Evolutionary conservation across 1,140 invertebrate genomes (phyloP).

Genomic region (Palaemon carinicauda): DNA sequence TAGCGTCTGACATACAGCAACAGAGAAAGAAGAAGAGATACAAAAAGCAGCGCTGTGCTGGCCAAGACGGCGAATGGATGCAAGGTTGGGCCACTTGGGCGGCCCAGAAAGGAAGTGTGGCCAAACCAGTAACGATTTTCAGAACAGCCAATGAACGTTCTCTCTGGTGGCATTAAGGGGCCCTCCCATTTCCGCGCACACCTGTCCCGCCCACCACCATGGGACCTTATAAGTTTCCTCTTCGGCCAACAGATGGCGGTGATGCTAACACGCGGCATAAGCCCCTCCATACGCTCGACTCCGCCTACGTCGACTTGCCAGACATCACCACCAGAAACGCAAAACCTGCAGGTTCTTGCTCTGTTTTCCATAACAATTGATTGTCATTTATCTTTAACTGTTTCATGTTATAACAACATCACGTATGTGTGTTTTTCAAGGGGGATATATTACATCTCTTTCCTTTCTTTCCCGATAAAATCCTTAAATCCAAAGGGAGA

Average conservation of each 20-base stretch:
- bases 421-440: too few species aligned
- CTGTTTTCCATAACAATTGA: slow-evolving; percentile 12
- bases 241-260: slow-evolving; percentile 53
- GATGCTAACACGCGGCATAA: slow-evolving; percentile 51
- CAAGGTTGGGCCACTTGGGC: slow-evolving; percentile 30
- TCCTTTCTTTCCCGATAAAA: too few species aligned
- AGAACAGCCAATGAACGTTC: slow-evolving; percentile 49
- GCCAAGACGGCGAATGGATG: slow-evolving; percentile 29
- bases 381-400: slow-evolving; percentile 42
- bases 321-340: not conserved
- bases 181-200: slow-evolving; percentile 14
- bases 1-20: slow-evolving; percentile 45
- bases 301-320: slow-evolving; percentile 6
- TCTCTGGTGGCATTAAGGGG: slow-evolving; percentile 32
- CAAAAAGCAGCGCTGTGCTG: slow-evolving; percentile 27
- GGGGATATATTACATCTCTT: too few species aligned
- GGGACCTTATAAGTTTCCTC: slow-evolving; percentile 31
- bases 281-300: not conserved
- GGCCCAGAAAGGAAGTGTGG: slow-evolving; percentile 46
- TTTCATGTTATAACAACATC: slow-evolving; percentile 12
- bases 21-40: slow-evolving; percentile 41
- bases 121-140: slow-evolving; percentile 54
- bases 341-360: not conserved
- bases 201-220: slow-evolving; percentile 23
- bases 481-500: not conserved